These are phyloP conservation scores for Petrocephalus schoutedeni DNA, from an alignment of 2,797 vertebrate species.

Conservation along the genomic window DNA sequence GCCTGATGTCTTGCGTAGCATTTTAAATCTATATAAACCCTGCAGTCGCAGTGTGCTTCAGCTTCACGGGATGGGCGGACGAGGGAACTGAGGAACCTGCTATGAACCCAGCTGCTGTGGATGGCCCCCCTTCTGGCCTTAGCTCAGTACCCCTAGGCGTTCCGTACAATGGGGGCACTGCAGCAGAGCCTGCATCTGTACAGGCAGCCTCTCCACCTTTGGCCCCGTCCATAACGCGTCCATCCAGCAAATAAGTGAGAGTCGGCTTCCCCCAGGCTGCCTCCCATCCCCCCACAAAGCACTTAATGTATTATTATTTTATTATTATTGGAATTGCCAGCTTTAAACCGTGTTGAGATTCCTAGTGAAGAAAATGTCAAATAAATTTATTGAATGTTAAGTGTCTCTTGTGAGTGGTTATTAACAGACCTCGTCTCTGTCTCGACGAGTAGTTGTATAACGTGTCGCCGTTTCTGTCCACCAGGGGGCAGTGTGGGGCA, in stretches of 20 bases:
- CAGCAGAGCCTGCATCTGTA: neutral
- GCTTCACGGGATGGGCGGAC: neutral
- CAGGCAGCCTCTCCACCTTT: neutral
- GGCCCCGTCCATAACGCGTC: neutral
- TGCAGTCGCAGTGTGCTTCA: neutral
- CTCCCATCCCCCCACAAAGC: conserved; percentile 48
- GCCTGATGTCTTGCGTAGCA: neutral
- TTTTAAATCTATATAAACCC: neutral
- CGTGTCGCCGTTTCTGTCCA: neutral
- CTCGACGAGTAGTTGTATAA: neutral
- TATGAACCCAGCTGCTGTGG: neutral
- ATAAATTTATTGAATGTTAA: conserved; percentile 52
- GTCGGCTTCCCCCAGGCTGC: neutral
- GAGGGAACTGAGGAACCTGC: neutral
- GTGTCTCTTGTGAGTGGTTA: neutral
- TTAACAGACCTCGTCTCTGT: neutral
- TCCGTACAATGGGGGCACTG: neutral
- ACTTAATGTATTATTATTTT: conserved; percentile 56
- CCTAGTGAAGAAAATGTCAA: conserved; percentile 57
- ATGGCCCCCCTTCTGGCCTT: neutral
- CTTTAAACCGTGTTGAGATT: conserved; percentile 56
- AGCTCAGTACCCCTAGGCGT: neutral
- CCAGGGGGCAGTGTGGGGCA: neutral
- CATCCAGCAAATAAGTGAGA: neutral
- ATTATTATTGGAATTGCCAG: conserved; percentile 52